Evolutionary conservation across 2,797 vertebrate genomes (phyloP).

Genomic region (Sebastes hubbsi): DNA sequence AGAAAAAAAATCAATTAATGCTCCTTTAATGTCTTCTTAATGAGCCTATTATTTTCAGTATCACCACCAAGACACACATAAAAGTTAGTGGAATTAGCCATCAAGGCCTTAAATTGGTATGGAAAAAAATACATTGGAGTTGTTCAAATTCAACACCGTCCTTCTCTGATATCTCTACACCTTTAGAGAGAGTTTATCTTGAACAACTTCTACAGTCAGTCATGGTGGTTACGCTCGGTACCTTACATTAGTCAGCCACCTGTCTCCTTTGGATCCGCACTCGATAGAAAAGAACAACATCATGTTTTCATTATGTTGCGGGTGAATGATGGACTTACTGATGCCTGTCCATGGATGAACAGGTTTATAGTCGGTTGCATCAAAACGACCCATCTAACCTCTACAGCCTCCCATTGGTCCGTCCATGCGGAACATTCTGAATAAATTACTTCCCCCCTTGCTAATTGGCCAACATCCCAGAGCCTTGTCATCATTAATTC

Average conservation of each 20-base stretch:
- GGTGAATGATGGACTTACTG: background rate
- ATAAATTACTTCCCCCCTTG: conserved; percentile 53
- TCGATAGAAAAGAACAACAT: background rate
- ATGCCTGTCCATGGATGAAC: conserved; percentile 8
- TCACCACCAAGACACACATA: background rate
- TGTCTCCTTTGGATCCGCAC: conserved; percentile 1
- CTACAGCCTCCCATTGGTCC: conserved; percentile 27
- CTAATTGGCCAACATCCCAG: conserved; percentile 67
- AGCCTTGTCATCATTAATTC: conserved; percentile 58
- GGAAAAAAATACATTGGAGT: background rate
- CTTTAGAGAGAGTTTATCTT: background rate
- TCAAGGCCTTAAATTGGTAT: background rate
- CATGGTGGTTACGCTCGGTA: background rate
- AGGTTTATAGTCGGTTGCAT: conserved; percentile 28
- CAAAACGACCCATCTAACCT: conserved; percentile 45
- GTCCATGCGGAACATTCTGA: conserved; percentile 48
- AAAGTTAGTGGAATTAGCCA: background rate
- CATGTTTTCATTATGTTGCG: background rate
- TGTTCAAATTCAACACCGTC: background rate
- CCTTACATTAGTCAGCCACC: background rate
- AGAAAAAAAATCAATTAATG: conserved; percentile 3
- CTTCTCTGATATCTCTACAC: background rate
- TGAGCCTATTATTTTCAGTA: background rate
- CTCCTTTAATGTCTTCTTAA: conserved; percentile 32
- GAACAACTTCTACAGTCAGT: background rate